phyloP scores from a whole-genome alignment of 1,140 invertebrate genomes.

The Drosophila bocqueti region DNA sequence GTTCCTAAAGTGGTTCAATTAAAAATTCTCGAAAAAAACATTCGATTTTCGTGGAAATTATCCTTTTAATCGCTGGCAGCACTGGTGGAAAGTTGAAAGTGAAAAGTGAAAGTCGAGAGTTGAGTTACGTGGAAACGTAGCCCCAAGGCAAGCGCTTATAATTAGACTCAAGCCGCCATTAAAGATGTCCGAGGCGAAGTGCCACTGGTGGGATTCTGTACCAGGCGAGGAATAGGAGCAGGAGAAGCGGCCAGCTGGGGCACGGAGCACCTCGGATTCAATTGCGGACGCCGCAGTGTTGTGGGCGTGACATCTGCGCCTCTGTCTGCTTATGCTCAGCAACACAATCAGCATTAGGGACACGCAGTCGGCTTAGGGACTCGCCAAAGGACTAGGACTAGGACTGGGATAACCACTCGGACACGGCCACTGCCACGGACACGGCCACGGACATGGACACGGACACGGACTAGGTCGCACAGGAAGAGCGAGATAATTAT shows the following conservation, averaged over 20 bases:
- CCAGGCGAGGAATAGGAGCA: not conserved
- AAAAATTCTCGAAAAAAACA: not conserved
- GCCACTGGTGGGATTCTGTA: not conserved
- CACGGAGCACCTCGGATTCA: constrained; percentile 7
- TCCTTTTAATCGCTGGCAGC: not conserved
- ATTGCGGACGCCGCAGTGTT: not conserved
- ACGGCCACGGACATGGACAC: not conserved
- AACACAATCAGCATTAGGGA: constrained; percentile 43
- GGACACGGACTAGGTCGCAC: not conserved
- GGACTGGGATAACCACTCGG: not conserved
- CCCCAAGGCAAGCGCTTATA: constrained; percentile 31
- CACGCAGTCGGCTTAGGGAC: constrained; percentile 15
- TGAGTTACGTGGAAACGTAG: constrained; percentile 39
- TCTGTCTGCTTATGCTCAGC: constrained; percentile 32
- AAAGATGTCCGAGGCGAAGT: constrained; percentile 10
- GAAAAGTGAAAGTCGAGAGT: not conserved
- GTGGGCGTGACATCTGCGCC: constrained; percentile 27
- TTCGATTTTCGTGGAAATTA: not conserved
- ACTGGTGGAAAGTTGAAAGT: not conserved
- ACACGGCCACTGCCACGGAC: not conserved
- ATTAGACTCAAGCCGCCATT: constrained; percentile 53
- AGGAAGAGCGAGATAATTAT: constrained; percentile 47
- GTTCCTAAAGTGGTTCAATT: not conserved
- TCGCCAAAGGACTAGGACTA: constrained; percentile 1
- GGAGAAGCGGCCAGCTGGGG: not conserved